Percentiles rank a stretch among this genome's conserved stretches.
Evolutionary conservation across 92 coral and sea anemone species (phyloP).

Genomic region (Umimayanthus chanpuru): DNA sequence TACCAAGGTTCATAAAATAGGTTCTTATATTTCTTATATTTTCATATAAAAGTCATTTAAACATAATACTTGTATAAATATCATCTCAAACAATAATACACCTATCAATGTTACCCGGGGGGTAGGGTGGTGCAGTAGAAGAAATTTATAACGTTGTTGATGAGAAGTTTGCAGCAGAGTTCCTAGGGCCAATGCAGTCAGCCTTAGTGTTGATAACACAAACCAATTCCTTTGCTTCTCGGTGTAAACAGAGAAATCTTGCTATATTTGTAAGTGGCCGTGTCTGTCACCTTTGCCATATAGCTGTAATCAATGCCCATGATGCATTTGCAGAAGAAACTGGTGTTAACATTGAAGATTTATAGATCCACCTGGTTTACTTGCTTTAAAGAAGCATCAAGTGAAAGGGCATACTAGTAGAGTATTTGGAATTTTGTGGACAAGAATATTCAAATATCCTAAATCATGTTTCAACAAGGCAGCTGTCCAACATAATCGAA

Average conservation of each 20-base stretch:
- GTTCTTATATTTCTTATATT: too few relatives aligned
- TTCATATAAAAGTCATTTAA: too few relatives aligned
- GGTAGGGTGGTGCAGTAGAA: too few relatives aligned
- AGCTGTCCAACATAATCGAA: conserved; percentile 42
- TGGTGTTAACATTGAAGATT: conserved; percentile 32
- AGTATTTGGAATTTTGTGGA: conserved; percentile 44
- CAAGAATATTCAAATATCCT: conserved; percentile 29
- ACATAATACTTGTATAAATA: too few relatives aligned
- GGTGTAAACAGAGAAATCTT: conserved; percentile 23
- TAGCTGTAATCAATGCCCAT: conserved; percentile 41
- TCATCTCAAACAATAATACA: too few relatives aligned
- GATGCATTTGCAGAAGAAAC: conserved; percentile 26
- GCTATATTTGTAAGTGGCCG: conserved; percentile 35
- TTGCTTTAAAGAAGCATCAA: conserved; percentile 44
- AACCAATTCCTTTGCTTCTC: too few relatives aligned
- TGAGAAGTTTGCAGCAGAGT: too few relatives aligned
- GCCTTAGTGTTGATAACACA: too few relatives aligned
- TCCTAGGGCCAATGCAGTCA: too few relatives aligned
- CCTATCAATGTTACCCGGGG: too few relatives aligned
- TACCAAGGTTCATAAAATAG: too few relatives aligned
- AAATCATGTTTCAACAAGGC: conserved; percentile 39
- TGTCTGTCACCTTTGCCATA: conserved; percentile 24
- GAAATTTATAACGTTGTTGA: too few relatives aligned
- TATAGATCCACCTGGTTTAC: conserved; percentile 21
- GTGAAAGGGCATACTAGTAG: conserved; percentile 29